Percentiles rank a stretch among this genome's conserved stretches.
Evolutionary conservation across 2,113 vertebrate species (phyloP).

Genomic region (Raja brachyura): DNA sequence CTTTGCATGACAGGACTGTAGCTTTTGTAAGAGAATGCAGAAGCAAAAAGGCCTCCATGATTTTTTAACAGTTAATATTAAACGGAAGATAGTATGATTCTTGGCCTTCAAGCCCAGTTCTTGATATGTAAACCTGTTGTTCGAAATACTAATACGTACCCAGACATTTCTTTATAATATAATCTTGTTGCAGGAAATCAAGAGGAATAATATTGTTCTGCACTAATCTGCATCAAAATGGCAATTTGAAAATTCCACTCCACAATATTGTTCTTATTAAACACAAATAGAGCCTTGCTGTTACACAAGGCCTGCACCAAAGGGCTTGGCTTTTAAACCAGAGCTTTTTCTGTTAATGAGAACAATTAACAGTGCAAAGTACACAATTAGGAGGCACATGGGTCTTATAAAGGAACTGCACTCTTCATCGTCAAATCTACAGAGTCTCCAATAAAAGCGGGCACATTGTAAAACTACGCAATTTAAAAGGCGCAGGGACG

Average conservation of each 20-base stretch:
- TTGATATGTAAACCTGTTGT: not conserved
- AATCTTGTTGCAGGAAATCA: not conserved
- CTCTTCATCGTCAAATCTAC: slow-evolving; percentile 16
- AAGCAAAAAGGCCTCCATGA: not conserved
- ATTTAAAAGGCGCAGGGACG: not conserved
- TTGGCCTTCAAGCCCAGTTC: not conserved
- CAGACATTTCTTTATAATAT: not conserved
- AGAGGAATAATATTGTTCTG: not conserved
- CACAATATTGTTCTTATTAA: not conserved
- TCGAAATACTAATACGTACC: not conserved
- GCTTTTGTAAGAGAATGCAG: not conserved
- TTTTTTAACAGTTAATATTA: not conserved
- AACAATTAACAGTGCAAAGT: slow-evolving; percentile 34
- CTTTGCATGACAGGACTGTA: not conserved
- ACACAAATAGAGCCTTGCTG: not conserved
- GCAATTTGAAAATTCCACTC: not conserved
- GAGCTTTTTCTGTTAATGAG: slow-evolving; percentile 17
- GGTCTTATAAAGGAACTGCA: slow-evolving; percentile 15
- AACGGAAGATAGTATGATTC: not conserved
- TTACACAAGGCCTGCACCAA: not conserved
- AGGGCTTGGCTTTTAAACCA: slow-evolving; percentile 21
- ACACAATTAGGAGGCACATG: slow-evolving; percentile 33
- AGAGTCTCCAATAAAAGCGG: not conserved
- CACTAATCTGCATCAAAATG: slow-evolving; percentile 5
- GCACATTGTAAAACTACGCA: not conserved